phyloP scores from a whole-genome alignment of 2,113 vertebrate species.

The Tupaia chinensis region DNA sequence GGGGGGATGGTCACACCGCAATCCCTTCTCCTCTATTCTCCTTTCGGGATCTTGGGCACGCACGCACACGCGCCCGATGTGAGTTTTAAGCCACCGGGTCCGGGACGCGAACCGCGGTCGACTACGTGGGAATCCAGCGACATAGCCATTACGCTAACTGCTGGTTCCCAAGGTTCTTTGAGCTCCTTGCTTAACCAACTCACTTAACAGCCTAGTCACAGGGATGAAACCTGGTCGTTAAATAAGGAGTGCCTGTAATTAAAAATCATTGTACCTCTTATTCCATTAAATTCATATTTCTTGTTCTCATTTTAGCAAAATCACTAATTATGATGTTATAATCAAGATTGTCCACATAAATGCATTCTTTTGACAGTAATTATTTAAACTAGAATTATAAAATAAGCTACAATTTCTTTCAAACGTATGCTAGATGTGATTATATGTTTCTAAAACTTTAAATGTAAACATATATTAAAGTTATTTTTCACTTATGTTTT shows the following conservation, averaged over 20 bases:
- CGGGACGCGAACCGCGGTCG: too few species aligned
- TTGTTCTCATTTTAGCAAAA: background rate
- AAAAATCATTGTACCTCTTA: background rate
- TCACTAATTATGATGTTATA: background rate
- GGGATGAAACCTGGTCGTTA: too few species aligned
- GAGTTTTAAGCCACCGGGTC: too few species aligned
- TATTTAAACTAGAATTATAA: constrained; percentile 15
- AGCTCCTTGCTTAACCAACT: too few species aligned
- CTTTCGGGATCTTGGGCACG: too few species aligned
- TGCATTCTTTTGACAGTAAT: constrained; percentile 4
- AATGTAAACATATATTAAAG: background rate
- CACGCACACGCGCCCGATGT: too few species aligned
- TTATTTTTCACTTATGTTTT: background rate
- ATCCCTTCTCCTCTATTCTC: too few species aligned
- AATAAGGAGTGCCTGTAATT: background rate
- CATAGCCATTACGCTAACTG: too few species aligned
- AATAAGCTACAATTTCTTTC: background rate
- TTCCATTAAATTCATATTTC: background rate
- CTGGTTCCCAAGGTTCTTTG: too few species aligned
- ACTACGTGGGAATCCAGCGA: too few species aligned
- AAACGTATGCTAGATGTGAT: background rate
- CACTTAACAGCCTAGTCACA: too few species aligned
- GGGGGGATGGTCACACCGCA: too few species aligned
- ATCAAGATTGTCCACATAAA: background rate
- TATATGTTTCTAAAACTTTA: constrained; percentile 20